Evolutionary conservation across 2,797 vertebrate genomes (phyloP), one percentile per base, ranked within the genome.

Genomic region (Danio albolineatus): DNA sequence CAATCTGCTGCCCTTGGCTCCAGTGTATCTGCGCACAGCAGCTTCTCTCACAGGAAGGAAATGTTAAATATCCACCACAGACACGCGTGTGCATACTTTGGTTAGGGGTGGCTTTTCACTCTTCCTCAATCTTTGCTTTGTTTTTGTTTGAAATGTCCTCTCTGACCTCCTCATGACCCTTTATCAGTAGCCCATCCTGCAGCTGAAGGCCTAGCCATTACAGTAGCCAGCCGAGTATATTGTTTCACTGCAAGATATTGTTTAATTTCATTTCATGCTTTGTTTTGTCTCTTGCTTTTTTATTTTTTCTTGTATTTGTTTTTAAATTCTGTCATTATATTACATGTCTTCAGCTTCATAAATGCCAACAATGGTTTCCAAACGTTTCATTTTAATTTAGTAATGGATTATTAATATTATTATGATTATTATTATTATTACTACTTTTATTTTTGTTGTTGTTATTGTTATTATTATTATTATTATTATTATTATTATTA

Each of bases 111-210:
- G 41, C 14, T 17, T 19, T 10, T 49, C 10, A 6, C 19, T 44
- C 60, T 13, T 53, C 14, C 21, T 43, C n/a, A 7, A 51, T 36
- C 57, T 39, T 38, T 61, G 48, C 60, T 54, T 67, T 48, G 9
- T 43, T 41, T 80, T 87, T 89, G 67, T 88, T 84, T 86, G 84
- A 48, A 41, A 39, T 73, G 66, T 19, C 60, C 61, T 51, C 28
- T 69, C 62, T 80, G 82, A 87, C 82, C 78, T 81, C 49, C 3
- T 38, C 21, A 17, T 46, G 60, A 71, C 60, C 72, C 8, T 5
- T 54, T 46, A 76, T 71, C 28, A 28, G 41, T 44, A 72, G 28
- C 46, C 62, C 43, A 49, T 9, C 73, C 14, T 78, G n/a, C 73
- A 65, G 46, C 70, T 28, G 17, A 49, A 62, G 28, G 56, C 53